Evolutionary conservation across 2,888 invertebrate genomes (phyloP).

Genomic region (Mechanitis mazaeus): DNA sequence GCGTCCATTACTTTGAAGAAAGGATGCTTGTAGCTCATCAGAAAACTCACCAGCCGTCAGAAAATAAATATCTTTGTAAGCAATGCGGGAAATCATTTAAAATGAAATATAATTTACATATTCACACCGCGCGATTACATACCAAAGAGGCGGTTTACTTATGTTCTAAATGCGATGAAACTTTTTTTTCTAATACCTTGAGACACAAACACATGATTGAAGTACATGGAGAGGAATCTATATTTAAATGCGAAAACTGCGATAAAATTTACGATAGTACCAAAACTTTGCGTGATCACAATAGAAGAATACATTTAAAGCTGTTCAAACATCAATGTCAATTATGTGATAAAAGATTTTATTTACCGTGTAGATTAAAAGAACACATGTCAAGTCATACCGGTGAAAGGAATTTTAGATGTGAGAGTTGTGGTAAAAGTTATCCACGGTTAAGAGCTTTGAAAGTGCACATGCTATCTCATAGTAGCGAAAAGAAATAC

Average conservation of each 20-base stretch:
- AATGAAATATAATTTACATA: constrained; percentile 56
- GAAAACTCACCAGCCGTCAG: constrained; percentile 51
- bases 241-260: constrained; percentile 59
- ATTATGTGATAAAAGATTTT: constrained; percentile 72
- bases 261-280: constrained; percentile 60
- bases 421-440: constrained; percentile 62
- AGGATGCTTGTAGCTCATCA: constrained; percentile 62
- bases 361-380: constrained; percentile 58
- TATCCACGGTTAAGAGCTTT: constrained; percentile 56
- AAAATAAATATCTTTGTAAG: constrained; percentile 66
- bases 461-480: constrained; percentile 75
- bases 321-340: constrained; percentile 71
- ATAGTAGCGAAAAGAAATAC: constrained; percentile 68
- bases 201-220: constrained; percentile 61
- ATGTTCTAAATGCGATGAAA: constrained; percentile 59
- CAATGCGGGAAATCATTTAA: constrained; percentile 66
- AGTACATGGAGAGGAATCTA: constrained; percentile 52
- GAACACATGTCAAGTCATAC: constrained; percentile 68
- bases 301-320: constrained; percentile 54
- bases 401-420: constrained; percentile 62
- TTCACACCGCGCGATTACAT: constrained; percentile 55
- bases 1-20: constrained; percentile 67
- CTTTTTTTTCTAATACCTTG: constrained; percentile 55
- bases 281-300: constrained; percentile 61
- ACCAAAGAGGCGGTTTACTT: constrained; percentile 58